Percentiles rank a stretch among this genome's conserved stretches.
Conservation (phyloP, 2,888 invertebrate genomes). For the Sphaerophoria rueppellii region DNA sequence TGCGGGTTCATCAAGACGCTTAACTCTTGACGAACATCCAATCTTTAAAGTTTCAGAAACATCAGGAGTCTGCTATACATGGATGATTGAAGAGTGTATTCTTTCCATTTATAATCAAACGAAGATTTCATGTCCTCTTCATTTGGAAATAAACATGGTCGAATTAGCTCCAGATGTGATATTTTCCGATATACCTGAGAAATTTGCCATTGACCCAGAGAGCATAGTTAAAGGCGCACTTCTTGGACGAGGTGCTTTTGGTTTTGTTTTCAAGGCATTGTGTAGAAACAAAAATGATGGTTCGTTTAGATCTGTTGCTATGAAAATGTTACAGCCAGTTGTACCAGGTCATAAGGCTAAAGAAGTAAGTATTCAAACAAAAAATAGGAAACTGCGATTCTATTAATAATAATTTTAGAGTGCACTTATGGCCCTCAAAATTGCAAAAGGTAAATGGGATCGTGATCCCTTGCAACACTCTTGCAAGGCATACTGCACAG, state of each 20-base stretch:
- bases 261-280: constrained; percentile 94
- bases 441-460: constrained; percentile 94
- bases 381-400: not conserved
- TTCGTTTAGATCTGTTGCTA: constrained; percentile 89
- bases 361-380: constrained; percentile 76
- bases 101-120: constrained; percentile 90
- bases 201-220: constrained; percentile 91
- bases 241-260: constrained; percentile 98
- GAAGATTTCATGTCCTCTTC: constrained; percentile 89
- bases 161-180: constrained; percentile 97
- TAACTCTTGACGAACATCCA: constrained; percentile 91
- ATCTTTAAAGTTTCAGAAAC: constrained; percentile 81
- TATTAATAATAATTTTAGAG: constrained; percentile 76
- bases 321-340: constrained; percentile 98
- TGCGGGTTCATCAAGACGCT: constrained; percentile 90
- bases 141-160: constrained; percentile 88
- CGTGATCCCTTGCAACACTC: constrained; percentile 95
- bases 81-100: constrained; percentile 98
- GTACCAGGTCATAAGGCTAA: constrained; percentile 86
- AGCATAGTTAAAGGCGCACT: constrained; percentile 89
- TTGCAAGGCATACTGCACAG: constrained; percentile 97
- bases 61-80: constrained; percentile 85
- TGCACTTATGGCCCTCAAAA: constrained; percentile 83
- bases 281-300: constrained; percentile 85
- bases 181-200: constrained; percentile 93